Evolutionary conservation across 2,113 vertebrate species (phyloP), one percentile per base, ranked within the genome.

Genomic region (Centrocercus urophasianus): DNA sequence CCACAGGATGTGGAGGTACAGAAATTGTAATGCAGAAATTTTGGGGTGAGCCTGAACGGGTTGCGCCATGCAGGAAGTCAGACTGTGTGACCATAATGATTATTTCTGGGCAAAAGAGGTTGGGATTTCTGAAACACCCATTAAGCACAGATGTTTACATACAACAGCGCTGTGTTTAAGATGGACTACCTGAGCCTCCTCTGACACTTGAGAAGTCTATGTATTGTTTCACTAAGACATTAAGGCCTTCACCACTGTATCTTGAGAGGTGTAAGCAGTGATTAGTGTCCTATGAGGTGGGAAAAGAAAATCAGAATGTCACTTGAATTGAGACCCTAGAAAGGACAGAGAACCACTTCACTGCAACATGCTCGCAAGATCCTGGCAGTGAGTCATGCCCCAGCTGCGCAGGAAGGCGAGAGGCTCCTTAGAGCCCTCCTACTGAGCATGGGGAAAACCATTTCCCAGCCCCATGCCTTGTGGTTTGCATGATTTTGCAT

Each of bases 371-470:
- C 8, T 90, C 76, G 32, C 77, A 61, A 47, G 76, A 64, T 81
- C 8, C 32, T 88, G 88, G 61, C 88, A 83, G 76, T 88, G 95
- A 93, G 83, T 90, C 82, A 88, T 88, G 88, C 21, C 77, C 52
- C 70, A 75, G 80, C 83, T 93, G 83, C 1, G 48, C 52, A 92
- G 77, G 77, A 92, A 94, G 88, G 76, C 69, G 83, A 95, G 65
- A 36, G 91, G 67, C n/a, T 94, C 67, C 91, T 83, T 3, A 0
- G 50, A 52, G 65, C 42, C n/a, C 60, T 91, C 79, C 83, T 77
- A 32, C 75, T 45, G 83, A 83, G 93, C 36, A 45, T 83, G 56
- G 42, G 70, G 61, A 88, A 90, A 95, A 77, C 45, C 83, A 47
- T 81, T 90, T 91, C 72, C 60, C 48, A 77, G 69, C 77, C 79